Evolutionary conservation across 2,113 vertebrate species (phyloP), one percentile per base, ranked within the genome.

Genomic region (Ramphastos sulfuratus): DNA sequence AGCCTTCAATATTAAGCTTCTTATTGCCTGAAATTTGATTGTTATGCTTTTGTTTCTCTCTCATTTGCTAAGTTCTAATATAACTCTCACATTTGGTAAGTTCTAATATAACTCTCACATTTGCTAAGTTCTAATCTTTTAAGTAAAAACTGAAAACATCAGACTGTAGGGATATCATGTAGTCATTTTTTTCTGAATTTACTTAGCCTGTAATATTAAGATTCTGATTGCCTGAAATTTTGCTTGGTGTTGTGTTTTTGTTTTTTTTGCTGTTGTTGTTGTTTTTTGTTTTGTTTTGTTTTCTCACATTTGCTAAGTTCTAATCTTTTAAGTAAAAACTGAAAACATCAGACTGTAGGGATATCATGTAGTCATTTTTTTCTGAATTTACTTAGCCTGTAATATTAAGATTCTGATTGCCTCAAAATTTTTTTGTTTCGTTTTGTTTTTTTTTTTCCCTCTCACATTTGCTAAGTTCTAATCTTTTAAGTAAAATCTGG

Each of bases 301-400:
- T n/a, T 39, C 37, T 37, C 37, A 39, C 37, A 39, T 11, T 39
- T 39, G 9, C 37, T 39, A 39, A 39, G 37, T 39, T 11, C 37
- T 39, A 39, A 39, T 9, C 6, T 82, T 78, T 67, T 30, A 73
- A 64, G 15, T n/a, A 61, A 10, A 83, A 55, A 35, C 21, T 42
- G 83, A 20, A 77, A 52, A 19, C 13, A 33, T 77, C 65, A 0
- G 0, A 2, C 78, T 90, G 9, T 30, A 58, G 13, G 17, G 59
- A 27, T 59, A 30, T 65, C 54, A 58, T 54, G 82, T 85, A 61
- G 8, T 50, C 5, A 5, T 42, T 63, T 25, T 44, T 67, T 74
- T n/a, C 39, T 85, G 12, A 35, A 70, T 59, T 73, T 92, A 46
- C 6, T 72, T 66, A 77, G 7, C 23, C 66, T 31, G 64, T 12